These are phyloP conservation scores for Panthera tigris DNA, from an alignment of 2,113 vertebrate species.

Conservation along the genomic window DNA sequence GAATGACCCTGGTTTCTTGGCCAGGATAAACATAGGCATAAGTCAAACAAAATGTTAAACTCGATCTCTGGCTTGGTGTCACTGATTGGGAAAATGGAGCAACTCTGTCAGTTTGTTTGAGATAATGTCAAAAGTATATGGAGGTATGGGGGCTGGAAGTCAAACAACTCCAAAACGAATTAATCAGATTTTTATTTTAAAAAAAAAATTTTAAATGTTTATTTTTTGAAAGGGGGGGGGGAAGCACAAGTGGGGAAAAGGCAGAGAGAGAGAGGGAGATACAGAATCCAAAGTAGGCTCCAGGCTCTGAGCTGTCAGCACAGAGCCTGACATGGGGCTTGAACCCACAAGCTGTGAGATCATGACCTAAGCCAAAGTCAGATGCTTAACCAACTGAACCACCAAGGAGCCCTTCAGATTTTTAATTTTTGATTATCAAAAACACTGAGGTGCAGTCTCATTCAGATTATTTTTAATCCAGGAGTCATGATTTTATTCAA, in stretches of 20 bases:
- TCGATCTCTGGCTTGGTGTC: conserved; percentile 46
- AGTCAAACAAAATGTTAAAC: conserved; percentile 68
- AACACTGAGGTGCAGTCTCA: neutral
- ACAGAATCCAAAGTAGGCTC: no score
- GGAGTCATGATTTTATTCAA: conserved; percentile 21
- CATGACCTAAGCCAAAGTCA: no score
- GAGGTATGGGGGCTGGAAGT: conserved; percentile 23
- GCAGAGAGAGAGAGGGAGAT: no score
- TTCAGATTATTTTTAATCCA: conserved; percentile 26
- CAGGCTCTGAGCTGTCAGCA: no score
- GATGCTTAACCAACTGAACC: no score
- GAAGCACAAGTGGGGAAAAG: no score
- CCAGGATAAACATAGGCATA: conserved; percentile 42
- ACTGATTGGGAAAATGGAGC: conserved; percentile 50
- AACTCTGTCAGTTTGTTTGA: conserved; percentile 69
- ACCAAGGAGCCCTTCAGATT: neutral
- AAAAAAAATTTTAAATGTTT: no score
- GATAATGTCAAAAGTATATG: conserved; percentile 26
- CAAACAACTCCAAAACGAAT: conserved; percentile 13
- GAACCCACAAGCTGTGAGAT: no score
- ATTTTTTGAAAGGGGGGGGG: no score
- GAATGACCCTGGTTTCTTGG: conserved; percentile 30
- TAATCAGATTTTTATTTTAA: neutral
- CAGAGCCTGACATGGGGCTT: no score
- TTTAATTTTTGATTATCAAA: conserved; percentile 7